phyloP scores from a whole-genome alignment of 2,888 invertebrate genomes.

The Drosophila acutilabella region DNA sequence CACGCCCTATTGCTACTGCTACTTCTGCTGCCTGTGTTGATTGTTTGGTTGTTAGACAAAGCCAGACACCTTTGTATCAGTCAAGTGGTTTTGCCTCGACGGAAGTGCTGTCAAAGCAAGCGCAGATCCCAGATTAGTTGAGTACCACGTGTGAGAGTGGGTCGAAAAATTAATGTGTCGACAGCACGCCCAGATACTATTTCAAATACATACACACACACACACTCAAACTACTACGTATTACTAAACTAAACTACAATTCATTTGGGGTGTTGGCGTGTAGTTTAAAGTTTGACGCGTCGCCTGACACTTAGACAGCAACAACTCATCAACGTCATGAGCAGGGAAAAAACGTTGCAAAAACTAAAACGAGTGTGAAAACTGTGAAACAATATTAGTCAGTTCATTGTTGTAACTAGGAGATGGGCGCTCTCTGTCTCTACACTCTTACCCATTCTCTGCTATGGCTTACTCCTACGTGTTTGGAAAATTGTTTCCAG shows the following conservation, averaged over 20 bases:
- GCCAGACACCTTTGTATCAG: slow-evolving; percentile 69
- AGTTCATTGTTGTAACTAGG: slow-evolving; percentile 31
- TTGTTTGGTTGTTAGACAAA: slow-evolving; percentile 49
- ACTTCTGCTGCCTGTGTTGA: neutral
- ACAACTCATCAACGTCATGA: slow-evolving; percentile 80
- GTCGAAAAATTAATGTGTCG: slow-evolving; percentile 70
- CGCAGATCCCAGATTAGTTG: slow-evolving; percentile 73
- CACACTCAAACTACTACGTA: slow-evolving; percentile 11
- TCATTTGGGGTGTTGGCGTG: slow-evolving; percentile 74
- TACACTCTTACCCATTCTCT: no score
- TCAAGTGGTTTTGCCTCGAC: slow-evolving; percentile 59
- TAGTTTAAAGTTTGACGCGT: slow-evolving; percentile 82
- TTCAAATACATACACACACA: slow-evolving; percentile 16
- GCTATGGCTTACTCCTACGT: slow-evolving; percentile 23
- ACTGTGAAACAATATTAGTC: slow-evolving; percentile 75
- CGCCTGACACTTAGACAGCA: slow-evolving; percentile 80
- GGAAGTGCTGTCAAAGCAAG: slow-evolving; percentile 75
- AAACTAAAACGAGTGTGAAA: slow-evolving; percentile 53
- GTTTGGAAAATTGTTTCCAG: slow-evolving; percentile 38
- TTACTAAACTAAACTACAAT: slow-evolving; percentile 59
- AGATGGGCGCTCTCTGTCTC: slow-evolving; percentile 5
- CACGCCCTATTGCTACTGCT: slow-evolving; percentile 12
- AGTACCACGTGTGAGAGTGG: slow-evolving; percentile 18
- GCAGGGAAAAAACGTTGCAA: slow-evolving; percentile 47
- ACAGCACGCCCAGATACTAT: slow-evolving; percentile 49